phyloP scores from a whole-genome alignment of 1,140 invertebrate species.

The Spodoptera litura region DNA sequence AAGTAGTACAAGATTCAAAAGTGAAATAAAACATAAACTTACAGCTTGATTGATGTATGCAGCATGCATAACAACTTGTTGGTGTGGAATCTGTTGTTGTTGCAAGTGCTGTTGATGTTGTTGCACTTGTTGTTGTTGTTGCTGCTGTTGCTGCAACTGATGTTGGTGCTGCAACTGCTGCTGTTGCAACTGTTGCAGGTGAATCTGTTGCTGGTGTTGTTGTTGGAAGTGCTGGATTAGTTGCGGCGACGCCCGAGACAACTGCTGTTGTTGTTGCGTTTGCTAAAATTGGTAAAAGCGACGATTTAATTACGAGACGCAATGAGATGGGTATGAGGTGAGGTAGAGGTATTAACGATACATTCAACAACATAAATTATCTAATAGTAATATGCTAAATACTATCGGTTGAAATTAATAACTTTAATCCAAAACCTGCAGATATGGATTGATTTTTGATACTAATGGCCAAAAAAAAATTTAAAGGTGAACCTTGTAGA shows the following conservation, averaged over 20 bases:
- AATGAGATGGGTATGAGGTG: no score
- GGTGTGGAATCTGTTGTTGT: slow-evolving; percentile 74
- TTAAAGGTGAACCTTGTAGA: no score
- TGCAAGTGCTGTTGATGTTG: slow-evolving; percentile 67
- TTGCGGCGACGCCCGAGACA: slow-evolving; percentile 71
- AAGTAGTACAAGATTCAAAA: no score
- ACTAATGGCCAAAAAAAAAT: no score
- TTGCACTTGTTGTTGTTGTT: slow-evolving; percentile 63
- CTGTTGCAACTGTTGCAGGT: slow-evolving; percentile 65
- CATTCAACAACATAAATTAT: no score
- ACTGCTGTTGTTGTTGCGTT: slow-evolving; percentile 72
- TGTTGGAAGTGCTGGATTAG: slow-evolving; percentile 82
- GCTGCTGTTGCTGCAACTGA: slow-evolving; percentile 64
- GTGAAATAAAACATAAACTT: slow-evolving; percentile 49
- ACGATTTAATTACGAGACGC: no score
- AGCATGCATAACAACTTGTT: slow-evolving; percentile 81
- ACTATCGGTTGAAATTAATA: no score
- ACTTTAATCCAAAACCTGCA: no score
- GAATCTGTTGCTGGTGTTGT: slow-evolving; percentile 72
- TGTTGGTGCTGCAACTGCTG: slow-evolving; percentile 73
- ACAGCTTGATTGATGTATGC: slow-evolving; percentile 80
- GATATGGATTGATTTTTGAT: no score
- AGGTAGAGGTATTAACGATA: no score
- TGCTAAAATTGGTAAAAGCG: slow-evolving; percentile 50
- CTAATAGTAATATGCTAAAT: no score